Base-by-base conservation (phyloP, 2,797 vertebrate genomes). In the Ptychobarbus kaznakovi region DNA sequence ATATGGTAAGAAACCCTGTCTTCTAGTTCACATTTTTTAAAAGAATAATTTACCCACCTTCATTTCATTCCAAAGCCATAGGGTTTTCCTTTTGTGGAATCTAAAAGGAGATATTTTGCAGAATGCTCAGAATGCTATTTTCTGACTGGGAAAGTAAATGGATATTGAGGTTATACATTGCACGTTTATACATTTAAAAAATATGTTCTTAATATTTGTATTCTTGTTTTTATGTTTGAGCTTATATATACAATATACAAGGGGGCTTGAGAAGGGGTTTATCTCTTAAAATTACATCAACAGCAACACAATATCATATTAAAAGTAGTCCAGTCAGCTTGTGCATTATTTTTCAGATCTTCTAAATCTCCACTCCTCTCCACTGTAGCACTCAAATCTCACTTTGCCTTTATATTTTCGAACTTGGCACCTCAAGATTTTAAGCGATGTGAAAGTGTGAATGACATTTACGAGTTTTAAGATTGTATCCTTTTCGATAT, bases 1-100 rank as follows among this genome's bases (percentile, higher is more conserved):
- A 91, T 87, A 87, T 97, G 96, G 96, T 96, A 91, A 93, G 40
- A 79, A 79, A 12, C 73, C 18, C 46, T 79, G 61, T 38, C 22
- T 38, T 35, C n/a, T 22, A 22, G 8, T 38, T 56, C 18, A 70
- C 40, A 44, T 8, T 38, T 63, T 25, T 25, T 6, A 7, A 13
- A 65, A 22, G 0, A 65, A 28, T 18, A 1, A 4, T 18, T 28
- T 65, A 13, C 61, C 61, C 25, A 65, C 12, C 12, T 20, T 32
- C 1, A 32, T 65, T 12, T 32, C 25, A 15, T 73, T 73, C 6
- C 3, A 73, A 70, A 70, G 38, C 38, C 10, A 42, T 42, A 13
- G 38, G 18, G 10, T n/a, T 42, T 69, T 42, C 10, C 1, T 72
- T 44, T 44, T 72, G 22, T 44, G 6, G 12, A 7, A 44, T 12